Percentiles rank a stretch among this genome's conserved stretches.
phyloP scores from a whole-genome alignment of 2,797 vertebrate species.

The Acipenser oxyrinchus region DNA sequence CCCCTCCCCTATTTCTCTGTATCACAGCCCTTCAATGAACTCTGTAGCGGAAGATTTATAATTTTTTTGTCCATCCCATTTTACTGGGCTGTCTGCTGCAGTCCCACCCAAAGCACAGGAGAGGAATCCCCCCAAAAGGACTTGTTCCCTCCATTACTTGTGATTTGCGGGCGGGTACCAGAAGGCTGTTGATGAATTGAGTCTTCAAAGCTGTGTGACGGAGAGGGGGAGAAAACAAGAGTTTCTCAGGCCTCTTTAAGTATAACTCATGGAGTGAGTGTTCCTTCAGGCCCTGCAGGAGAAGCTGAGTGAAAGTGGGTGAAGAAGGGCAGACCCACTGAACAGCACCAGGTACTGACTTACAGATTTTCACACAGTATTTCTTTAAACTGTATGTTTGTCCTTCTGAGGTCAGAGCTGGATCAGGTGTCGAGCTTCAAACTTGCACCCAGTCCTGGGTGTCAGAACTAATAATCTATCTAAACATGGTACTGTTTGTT shows the following conservation, averaged over 20 bases:
- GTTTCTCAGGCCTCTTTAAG: slow-evolving; percentile 66
- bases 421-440: background rate
- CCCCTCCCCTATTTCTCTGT: slow-evolving; percentile 11
- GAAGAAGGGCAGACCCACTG: slow-evolving; percentile 53
- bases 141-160: slow-evolving; percentile 38
- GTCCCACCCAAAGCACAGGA: slow-evolving; percentile 26
- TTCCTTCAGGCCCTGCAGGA: slow-evolving; percentile 92
- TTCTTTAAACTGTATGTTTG: slow-evolving; percentile 11
- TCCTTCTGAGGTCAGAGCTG: background rate
- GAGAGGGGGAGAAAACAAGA: slow-evolving; percentile 48
- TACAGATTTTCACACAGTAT: slow-evolving; percentile 3
- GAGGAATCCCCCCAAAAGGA: slow-evolving; percentile 32
- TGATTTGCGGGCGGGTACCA: slow-evolving; percentile 38
- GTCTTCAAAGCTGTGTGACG: slow-evolving; percentile 40
- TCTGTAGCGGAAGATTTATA: slow-evolving; percentile 25
- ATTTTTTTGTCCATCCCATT: slow-evolving; percentile 19
- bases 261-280: slow-evolving; percentile 95
- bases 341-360: slow-evolving; percentile 65
- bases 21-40: slow-evolving; percentile 29
- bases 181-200: slow-evolving; percentile 40
- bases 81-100: slow-evolving; percentile 17
- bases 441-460: too few relatives aligned
- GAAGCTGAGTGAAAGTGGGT: slow-evolving; percentile 67
- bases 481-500: too few relatives aligned
- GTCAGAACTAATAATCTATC: too few relatives aligned